A percentile compares a stretch with the other conserved stretches of the same genome.
These are phyloP conservation scores for Epiblema foenella DNA, from an alignment of 2,888 invertebrate genomes.

Conservation along the genomic window DNA sequence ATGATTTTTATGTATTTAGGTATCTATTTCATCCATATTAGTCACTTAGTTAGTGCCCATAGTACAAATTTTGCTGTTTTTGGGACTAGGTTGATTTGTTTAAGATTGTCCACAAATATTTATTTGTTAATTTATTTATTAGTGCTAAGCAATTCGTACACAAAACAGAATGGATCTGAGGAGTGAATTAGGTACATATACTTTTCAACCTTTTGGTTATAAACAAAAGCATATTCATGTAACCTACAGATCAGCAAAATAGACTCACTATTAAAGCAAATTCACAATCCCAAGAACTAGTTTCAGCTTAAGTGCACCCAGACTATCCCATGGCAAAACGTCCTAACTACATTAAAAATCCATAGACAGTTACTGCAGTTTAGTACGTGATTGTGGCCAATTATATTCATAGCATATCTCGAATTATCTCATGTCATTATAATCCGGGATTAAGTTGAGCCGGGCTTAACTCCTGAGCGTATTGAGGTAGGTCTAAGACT, in stretches of 20 bases:
- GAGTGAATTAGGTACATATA: no score
- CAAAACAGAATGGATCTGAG: no score
- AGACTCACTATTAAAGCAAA: slow-evolving; percentile 20
- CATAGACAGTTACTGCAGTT: not conserved
- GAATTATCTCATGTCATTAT: slow-evolving; percentile 44
- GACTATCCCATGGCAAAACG: not conserved
- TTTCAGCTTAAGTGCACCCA: not conserved
- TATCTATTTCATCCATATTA: no score
- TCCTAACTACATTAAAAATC: not conserved
- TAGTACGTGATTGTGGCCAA: not conserved
- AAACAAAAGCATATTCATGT: not conserved
- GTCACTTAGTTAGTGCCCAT: no score
- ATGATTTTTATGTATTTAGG: no score
- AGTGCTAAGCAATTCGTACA: no score
- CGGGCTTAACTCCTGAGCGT: slow-evolving; percentile 14
- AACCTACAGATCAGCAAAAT: slow-evolving; percentile 5
- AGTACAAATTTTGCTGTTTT: no score
- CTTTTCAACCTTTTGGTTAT: no score
- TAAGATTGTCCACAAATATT: no score
- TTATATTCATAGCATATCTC: slow-evolving; percentile 22
- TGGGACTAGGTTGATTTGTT: no score
- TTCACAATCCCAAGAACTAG: slow-evolving; percentile 3
- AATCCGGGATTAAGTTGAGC: slow-evolving; percentile 44
- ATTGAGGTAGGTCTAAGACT: slow-evolving; percentile 29
- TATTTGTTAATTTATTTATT: no score